phyloP scores from a whole-genome alignment of 2,888 invertebrate species.

The Anaspis maculata region DNA sequence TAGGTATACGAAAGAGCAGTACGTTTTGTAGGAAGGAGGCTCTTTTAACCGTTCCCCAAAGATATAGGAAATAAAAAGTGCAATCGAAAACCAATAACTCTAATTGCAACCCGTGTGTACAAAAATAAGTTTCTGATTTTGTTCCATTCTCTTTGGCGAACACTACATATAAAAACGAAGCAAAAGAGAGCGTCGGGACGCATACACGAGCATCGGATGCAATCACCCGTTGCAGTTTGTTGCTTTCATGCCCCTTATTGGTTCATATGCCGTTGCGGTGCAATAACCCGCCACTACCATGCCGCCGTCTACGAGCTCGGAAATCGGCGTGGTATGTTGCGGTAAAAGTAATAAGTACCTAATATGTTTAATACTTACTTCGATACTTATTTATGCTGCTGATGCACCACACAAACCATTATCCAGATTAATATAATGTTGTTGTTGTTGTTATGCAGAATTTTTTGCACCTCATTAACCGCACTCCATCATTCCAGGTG shows the following conservation, averaged over 20 bases:
- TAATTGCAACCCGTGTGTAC: slow-evolving; percentile 13
- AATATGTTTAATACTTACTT: too few species aligned
- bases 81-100: slow-evolving; percentile 17
- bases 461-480: not conserved
- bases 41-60: too few species aligned
- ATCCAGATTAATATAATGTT: too few species aligned
- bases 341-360: too few species aligned
- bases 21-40: too few species aligned
- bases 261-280: slow-evolving; percentile 13
- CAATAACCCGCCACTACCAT: slow-evolving; percentile 16
- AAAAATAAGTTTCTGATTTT: slow-evolving; percentile 12
- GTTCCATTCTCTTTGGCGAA: slow-evolving; percentile 4
- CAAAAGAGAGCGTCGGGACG: not conserved
- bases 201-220: slow-evolving; percentile 13
- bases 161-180: too few species aligned
- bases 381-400: too few species aligned
- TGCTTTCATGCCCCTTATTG: slow-evolving; percentile 22
- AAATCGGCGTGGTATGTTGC: not conserved
- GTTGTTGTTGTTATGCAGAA: slow-evolving; percentile 7
- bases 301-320: slow-evolving; percentile 1
- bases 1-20: too few species aligned
- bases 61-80: not conserved
- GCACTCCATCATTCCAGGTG: slow-evolving; percentile 47
- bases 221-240: slow-evolving; percentile 25
- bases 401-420: too few species aligned